Evolutionary conservation across 2,113 vertebrate species (phyloP).

Genomic region (Peromyscus leucopus): DNA sequence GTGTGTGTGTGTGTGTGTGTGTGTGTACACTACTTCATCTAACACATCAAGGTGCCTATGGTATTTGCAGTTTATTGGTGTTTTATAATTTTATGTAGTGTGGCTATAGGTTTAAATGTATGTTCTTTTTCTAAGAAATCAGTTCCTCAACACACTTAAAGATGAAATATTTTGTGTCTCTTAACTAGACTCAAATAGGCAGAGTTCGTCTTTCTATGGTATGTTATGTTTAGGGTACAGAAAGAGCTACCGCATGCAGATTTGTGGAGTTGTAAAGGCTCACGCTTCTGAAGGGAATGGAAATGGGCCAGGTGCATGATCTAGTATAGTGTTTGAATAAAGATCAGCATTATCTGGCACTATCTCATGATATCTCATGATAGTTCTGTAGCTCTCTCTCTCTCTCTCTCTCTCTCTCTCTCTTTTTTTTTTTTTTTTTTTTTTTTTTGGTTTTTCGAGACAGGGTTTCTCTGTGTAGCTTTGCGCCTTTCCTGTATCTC

Average conservation of each 20-base stretch:
- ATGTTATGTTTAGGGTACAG: not conserved
- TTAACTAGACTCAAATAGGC: not conserved
- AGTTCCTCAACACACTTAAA: not conserved
- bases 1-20: not conserved
- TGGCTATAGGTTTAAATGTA: constrained; percentile 17
- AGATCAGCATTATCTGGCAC: not conserved
- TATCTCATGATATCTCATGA: constrained; percentile 7
- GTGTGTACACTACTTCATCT: not conserved
- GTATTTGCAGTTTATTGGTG: constrained; percentile 14
- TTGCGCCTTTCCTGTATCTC: too few relatives aligned
- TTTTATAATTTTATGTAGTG: constrained; percentile 15
- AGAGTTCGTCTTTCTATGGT: not conserved
- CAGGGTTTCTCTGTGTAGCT: too few relatives aligned
- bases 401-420: not conserved
- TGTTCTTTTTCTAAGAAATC: constrained; percentile 41
- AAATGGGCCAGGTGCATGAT: not conserved
- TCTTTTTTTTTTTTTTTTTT: too few relatives aligned
- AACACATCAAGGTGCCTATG: not conserved
- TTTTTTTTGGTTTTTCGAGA: too few relatives aligned
- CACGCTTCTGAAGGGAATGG: constrained; percentile 12
- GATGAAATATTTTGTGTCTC: constrained; percentile 13
- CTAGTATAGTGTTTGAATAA: not conserved
- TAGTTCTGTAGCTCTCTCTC: not conserved
- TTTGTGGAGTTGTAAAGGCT: not conserved
- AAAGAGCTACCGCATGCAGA: not conserved